A percentile compares a stretch with the other conserved stretches of the same genome.
These are phyloP conservation scores for Neotoma lepida DNA, from an alignment of 2,113 vertebrate genomes.

Conservation along the genomic window DNA sequence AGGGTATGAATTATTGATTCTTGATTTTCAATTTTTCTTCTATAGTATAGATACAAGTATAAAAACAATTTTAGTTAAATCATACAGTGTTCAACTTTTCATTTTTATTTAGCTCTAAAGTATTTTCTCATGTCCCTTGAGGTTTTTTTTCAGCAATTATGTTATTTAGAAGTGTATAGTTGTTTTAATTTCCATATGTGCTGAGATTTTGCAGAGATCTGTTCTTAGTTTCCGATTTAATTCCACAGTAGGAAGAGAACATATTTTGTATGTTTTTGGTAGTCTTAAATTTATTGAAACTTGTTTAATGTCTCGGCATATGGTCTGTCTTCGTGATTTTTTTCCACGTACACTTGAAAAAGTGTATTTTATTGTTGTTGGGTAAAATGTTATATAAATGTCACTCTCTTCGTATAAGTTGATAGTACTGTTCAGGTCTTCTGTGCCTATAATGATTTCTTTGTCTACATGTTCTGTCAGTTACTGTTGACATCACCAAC, in stretches of 20 bases:
- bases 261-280: conserved; percentile 54
- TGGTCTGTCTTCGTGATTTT: conserved; percentile 22
- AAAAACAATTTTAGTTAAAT: not conserved
- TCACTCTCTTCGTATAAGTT: not conserved
- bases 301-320: conserved; percentile 50
- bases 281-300: conserved; percentile 49
- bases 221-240: conserved; percentile 53
- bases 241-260: conserved; percentile 48
- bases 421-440: not conserved
- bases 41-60: not conserved
- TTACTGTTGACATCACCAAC: not conserved
- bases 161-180: not conserved
- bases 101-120: conserved; percentile 29
- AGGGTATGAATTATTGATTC: not conserved
- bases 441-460: not conserved
- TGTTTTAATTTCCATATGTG: conserved; percentile 37
- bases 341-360: not conserved
- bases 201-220: conserved; percentile 29
- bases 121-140: not conserved
- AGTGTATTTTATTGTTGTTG: not conserved
- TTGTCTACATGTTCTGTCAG: not conserved
- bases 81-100: not conserved
- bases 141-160: not conserved
- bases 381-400: not conserved
- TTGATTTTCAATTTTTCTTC: not conserved